Evolutionary conservation across 2,113 vertebrate species (phyloP).

Genomic region (Beaufortia kweichowensis): DNA sequence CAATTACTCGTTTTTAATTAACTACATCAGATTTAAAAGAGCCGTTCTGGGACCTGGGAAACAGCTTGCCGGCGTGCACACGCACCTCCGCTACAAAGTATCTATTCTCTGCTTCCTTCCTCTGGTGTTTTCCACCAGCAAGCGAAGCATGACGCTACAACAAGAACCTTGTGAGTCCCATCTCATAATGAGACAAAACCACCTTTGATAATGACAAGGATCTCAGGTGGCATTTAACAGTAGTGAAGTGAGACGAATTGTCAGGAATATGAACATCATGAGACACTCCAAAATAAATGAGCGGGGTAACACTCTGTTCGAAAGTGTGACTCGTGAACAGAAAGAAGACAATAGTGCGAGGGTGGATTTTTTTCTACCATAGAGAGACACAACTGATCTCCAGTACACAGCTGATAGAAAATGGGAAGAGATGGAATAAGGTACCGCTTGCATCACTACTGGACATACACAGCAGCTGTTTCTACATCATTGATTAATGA

Average conservation of each 20-base stretch:
- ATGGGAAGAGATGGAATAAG: slow-evolving; percentile 26
- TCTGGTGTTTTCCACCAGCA: slow-evolving; percentile 3
- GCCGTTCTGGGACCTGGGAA: not conserved
- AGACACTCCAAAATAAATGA: slow-evolving; percentile 28
- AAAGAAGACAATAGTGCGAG: slow-evolving; percentile 7
- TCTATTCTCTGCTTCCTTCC: not conserved
- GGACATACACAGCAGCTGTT: slow-evolving; percentile 15
- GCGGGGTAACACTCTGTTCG: not conserved
- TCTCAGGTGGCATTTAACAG: slow-evolving; percentile 8
- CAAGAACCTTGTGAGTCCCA: not conserved
- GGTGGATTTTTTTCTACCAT: not conserved
- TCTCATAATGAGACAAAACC: slow-evolving; percentile 21
- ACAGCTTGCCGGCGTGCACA: not conserved
- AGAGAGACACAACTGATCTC: slow-evolving; percentile 27
- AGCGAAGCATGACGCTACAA: slow-evolving; percentile 17
- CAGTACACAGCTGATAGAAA: slow-evolving; percentile 3
- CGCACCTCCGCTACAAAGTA: not conserved
- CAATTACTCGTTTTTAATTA: slow-evolving; percentile 21
- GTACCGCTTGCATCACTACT: not conserved
- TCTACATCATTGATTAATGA: not conserved
- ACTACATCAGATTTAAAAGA: slow-evolving; percentile 26
- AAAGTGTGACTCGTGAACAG: slow-evolving; percentile 17
- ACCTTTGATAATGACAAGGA: slow-evolving; percentile 7
- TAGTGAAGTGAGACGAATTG: not conserved
- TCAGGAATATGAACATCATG: slow-evolving; percentile 16